A percentile compares a stretch with the other conserved stretches of the same genome.
Evolutionary conservation across 1,140 invertebrate genomes (phyloP).

Genomic region (Manduca sexta): DNA sequence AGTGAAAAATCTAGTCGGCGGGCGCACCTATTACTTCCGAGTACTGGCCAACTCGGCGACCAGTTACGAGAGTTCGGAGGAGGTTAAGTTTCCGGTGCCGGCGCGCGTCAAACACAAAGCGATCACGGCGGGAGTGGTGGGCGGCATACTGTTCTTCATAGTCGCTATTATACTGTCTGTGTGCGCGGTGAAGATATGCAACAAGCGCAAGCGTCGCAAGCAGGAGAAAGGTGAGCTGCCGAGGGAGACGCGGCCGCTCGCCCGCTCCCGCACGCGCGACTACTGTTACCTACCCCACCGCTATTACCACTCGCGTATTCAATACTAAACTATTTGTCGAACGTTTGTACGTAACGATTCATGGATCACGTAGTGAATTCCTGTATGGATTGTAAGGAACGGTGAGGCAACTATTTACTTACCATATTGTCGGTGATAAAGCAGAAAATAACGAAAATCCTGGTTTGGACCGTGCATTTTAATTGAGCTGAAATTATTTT

Average conservation of each 20-base stretch:
- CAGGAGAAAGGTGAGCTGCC: constrained; percentile 92
- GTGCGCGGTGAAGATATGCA: constrained; percentile 97
- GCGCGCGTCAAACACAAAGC: constrained; percentile 93
- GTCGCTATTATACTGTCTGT: constrained; percentile 96
- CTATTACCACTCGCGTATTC: no score
- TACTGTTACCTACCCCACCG: no score
- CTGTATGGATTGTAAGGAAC: no score
- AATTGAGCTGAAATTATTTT: no score
- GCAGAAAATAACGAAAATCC: constrained; percentile 1
- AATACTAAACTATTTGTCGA: no score
- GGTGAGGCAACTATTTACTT: constrained; percentile 15
- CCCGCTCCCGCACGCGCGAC: constrained; percentile 28
- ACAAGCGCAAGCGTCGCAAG: constrained; percentile 95
- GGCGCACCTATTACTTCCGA: constrained; percentile 91
- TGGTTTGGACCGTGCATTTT: no score
- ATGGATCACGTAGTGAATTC: neutral
- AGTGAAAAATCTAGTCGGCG: constrained; percentile 94
- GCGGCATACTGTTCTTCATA: constrained; percentile 96
- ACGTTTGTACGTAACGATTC: constrained; percentile 2
- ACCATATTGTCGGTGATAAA: constrained; percentile 36
- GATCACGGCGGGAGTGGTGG: constrained; percentile 93
- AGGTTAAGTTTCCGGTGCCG: constrained; percentile 90
- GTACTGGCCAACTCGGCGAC: constrained; percentile 89
- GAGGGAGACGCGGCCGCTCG: constrained; percentile 46
- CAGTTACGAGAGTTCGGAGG: constrained; percentile 87